These are phyloP conservation scores for Anas platyrhynchos DNA, from an alignment of 2,113 vertebrate genomes.

Conservation along the genomic window DNA sequence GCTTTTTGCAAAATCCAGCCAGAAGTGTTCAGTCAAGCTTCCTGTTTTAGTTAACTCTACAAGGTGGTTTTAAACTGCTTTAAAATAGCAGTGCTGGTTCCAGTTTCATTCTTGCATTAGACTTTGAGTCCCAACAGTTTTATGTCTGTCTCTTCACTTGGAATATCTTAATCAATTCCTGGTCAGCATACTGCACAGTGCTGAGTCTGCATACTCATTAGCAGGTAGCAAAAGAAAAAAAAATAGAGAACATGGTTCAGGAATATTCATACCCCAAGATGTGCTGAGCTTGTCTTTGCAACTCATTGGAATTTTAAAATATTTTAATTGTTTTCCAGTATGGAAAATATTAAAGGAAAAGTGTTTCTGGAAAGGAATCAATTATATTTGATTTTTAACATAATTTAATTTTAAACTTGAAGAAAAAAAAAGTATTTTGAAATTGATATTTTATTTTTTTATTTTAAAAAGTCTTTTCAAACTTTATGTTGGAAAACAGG, in stretches of 20 bases:
- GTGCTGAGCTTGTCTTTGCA: background rate
- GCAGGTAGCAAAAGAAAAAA: background rate
- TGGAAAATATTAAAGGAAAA: background rate
- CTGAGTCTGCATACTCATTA: background rate
- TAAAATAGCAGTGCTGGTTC: background rate
- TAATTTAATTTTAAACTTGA: background rate
- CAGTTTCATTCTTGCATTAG: background rate
- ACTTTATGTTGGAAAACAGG: background rate
- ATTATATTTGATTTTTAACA: background rate
- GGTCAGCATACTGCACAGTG: rapidly evolving
- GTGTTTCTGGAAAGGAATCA: rapidly evolving
- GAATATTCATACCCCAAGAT: background rate
- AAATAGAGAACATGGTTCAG: background rate
- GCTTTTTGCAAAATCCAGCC: background rate
- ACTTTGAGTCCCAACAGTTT: background rate
- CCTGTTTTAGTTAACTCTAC: background rate
- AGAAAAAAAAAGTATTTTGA: rapidly evolving
- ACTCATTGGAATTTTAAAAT: background rate
- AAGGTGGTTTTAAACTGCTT: background rate
- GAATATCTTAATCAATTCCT: background rate
- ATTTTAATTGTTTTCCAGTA: background rate
- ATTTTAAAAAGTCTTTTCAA: background rate
- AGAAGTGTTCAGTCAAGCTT: background rate
- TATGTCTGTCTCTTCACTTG: background rate
- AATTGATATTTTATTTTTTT: background rate